Conservation (phyloP, 2,797 vertebrate species). For the Taeniopygia guttata region DNA sequence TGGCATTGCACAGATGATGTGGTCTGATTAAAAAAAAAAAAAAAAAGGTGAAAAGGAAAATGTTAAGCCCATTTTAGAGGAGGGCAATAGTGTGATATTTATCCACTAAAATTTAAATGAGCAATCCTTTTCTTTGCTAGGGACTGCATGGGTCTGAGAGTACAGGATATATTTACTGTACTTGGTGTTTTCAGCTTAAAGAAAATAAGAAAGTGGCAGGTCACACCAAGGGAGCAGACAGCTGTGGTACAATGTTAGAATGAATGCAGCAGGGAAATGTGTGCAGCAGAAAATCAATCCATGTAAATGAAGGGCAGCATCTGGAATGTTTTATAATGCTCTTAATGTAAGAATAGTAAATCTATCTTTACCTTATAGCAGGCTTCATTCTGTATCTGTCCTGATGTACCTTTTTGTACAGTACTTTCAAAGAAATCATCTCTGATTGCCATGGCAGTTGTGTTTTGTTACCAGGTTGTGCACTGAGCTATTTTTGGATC, state of each 20-base stretch:
- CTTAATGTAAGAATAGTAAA: neutral
- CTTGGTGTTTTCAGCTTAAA: neutral
- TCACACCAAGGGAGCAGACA: neutral
- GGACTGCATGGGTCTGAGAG: neutral
- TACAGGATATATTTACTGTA: neutral
- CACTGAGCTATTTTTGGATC: neutral
- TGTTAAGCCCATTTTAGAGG: neutral
- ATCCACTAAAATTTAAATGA: neutral
- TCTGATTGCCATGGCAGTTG: rapidly evolving
- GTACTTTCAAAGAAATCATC: neutral
- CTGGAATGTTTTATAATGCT: neutral
- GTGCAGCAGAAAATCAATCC: neutral
- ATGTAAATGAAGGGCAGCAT: neutral
- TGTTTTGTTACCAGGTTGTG: neutral
- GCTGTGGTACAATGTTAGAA: neutral
- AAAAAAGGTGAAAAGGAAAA: neutral
- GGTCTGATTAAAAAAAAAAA: neutral
- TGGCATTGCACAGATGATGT: neutral
- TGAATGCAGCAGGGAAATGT: neutral
- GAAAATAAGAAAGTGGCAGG: neutral
- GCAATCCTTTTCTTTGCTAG: neutral
- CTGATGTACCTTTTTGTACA: neutral
- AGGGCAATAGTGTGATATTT: neutral
- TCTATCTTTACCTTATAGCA: neutral
- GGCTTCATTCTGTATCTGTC: neutral